phyloP scores from a whole-genome alignment of 2,113 vertebrate genomes.

The Etia nguti region DNA sequence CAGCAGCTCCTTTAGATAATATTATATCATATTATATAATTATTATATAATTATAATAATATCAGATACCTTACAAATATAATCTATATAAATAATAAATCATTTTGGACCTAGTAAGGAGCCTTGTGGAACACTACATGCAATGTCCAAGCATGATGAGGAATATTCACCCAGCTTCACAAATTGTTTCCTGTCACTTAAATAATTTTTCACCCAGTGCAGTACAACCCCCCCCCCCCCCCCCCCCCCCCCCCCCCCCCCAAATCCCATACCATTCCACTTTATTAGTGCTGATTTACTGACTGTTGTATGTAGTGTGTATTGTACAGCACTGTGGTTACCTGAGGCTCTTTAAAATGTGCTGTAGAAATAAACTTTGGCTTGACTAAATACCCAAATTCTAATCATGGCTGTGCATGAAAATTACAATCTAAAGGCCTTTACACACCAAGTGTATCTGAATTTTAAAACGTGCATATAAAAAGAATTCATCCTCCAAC shows the following conservation, averaged over 20 bases:
- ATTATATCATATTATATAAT: too few species aligned
- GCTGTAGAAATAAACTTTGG: neutral
- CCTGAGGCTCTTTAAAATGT: neutral
- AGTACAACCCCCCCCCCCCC: neutral
- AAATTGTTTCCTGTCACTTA: neutral
- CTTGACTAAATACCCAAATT: neutral
- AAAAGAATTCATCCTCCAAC: neutral
- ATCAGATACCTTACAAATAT: neutral
- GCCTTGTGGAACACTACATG: neutral
- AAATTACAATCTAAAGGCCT: neutral
- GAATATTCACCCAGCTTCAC: neutral
- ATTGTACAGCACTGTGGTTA: neutral
- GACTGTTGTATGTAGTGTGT: neutral
- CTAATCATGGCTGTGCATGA: neutral
- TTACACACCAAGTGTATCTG: neutral
- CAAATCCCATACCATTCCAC: accelerated
- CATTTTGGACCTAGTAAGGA: neutral
- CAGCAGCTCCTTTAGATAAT: neutral
- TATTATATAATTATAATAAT: neutral
- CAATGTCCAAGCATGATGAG: neutral
- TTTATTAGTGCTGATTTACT: neutral
- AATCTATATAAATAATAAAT: neutral
- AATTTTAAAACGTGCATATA: neutral
- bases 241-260: too few species aligned
- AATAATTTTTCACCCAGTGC: neutral